These are phyloP conservation scores for Apis cerana DNA, from an alignment of 1,140 invertebrate genomes.

Conservation along the genomic window DNA sequence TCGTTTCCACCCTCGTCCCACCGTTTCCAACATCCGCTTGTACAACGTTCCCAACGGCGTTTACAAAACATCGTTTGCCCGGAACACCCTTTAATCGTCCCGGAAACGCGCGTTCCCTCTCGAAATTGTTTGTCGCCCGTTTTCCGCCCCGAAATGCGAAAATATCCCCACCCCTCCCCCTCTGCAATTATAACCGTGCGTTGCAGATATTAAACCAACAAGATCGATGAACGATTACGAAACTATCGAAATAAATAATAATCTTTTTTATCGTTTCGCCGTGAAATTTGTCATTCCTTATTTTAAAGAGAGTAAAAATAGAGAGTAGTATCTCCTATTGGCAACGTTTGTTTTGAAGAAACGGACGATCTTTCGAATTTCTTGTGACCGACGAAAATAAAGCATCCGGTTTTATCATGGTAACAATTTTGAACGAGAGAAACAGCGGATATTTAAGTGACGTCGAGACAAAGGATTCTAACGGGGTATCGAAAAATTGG, in stretches of 20 bases:
- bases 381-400: too few species aligned
- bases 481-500: neutral
- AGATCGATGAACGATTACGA: neutral
- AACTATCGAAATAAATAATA: neutral
- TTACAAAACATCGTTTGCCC: constrained; percentile 52
- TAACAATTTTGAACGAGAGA: neutral
- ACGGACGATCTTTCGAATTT: too few species aligned
- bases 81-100: constrained; percentile 56
- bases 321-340: too few species aligned
- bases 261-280: too few species aligned
- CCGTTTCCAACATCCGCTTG: neutral
- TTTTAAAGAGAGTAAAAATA: too few species aligned
- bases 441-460: neutral
- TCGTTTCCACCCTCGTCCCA: constrained; percentile 22
- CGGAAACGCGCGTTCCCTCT: constrained; percentile 48
- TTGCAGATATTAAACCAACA: neutral
- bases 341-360: too few species aligned
- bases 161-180: neutral
- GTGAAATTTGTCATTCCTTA: too few species aligned
- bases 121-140: constrained; percentile 36
- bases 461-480: neutral
- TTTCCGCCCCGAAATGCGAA: constrained; percentile 22
- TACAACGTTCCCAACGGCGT: constrained; percentile 39
- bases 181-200: neutral
- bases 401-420: neutral